Conservation (phyloP, 30 jellyfish, hydroid and myxozoan genomes). For the Rhopilema esculentum region DNA sequence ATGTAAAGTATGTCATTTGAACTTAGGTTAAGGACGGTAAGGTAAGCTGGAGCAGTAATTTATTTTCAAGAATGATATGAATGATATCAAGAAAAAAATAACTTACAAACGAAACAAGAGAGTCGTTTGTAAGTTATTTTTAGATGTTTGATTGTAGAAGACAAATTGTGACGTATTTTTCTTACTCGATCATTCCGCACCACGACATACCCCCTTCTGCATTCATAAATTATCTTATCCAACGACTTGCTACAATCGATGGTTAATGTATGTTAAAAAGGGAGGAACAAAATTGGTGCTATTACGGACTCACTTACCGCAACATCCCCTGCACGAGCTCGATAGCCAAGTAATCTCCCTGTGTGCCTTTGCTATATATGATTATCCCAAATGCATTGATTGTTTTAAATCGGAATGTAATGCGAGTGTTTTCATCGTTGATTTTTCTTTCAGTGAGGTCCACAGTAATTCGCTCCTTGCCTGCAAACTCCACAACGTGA, state of each 20-base stretch:
- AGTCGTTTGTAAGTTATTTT: too few species aligned
- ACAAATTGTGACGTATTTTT: too few species aligned
- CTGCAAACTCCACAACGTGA: constrained; percentile 65
- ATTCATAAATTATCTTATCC: neutral
- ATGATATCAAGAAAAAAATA: too few species aligned
- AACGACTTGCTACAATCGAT: neutral
- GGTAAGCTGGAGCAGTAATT: too few species aligned
- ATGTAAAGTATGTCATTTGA: too few species aligned
- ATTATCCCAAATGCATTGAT: constrained; percentile 89
- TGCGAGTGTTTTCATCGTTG: constrained; percentile 55
- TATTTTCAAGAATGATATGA: too few species aligned
- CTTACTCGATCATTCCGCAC: too few species aligned
- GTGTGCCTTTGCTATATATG: constrained; percentile 85
- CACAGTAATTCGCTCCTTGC: constrained; percentile 46
- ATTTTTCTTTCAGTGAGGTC: constrained; percentile 64
- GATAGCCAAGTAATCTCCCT: constrained; percentile 73
- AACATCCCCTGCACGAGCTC: constrained; percentile 72
- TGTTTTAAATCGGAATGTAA: constrained; percentile 87
- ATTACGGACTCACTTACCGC: constrained; percentile 60
- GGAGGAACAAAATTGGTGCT: neutral
- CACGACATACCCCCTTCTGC: neutral
- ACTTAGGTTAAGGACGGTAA: too few species aligned
- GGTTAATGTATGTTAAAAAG: neutral
- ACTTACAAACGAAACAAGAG: too few species aligned
- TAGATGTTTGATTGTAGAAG: too few species aligned